Percentiles rank a stretch among this genome's conserved stretches.
Evolutionary conservation across 1,140 invertebrate genomes (phyloP).

Genomic region (Brachionus asplanchnoidis): DNA sequence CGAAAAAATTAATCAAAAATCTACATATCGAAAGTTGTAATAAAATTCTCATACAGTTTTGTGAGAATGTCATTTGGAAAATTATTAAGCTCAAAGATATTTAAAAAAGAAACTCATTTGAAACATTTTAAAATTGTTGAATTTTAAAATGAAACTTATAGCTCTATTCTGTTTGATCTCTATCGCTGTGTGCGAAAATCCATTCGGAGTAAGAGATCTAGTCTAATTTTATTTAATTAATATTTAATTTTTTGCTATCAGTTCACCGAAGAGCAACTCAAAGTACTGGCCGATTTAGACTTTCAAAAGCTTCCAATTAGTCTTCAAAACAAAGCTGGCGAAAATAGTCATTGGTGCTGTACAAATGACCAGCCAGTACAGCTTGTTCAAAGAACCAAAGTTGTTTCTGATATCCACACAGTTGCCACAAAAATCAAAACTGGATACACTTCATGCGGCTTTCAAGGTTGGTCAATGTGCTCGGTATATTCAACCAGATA

Average conservation of each 20-base stretch:
- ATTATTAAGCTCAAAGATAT: background rate
- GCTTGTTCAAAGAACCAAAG: constrained; percentile 23
- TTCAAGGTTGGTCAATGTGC: constrained; percentile 15
- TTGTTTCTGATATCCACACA: constrained; percentile 11
- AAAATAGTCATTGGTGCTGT: constrained; percentile 30
- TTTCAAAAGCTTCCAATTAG: background rate
- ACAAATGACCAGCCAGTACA: constrained; percentile 36
- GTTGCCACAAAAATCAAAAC: constrained; percentile 36
- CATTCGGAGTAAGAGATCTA: background rate
- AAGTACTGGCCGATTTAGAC: background rate
- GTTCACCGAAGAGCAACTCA: constrained; percentile 37
- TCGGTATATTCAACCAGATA: constrained; percentile 36
- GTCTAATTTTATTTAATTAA: background rate
- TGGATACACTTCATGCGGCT: constrained; percentile 36
- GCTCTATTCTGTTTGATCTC: constrained; percentile 23
- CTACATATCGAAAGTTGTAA: background rate
- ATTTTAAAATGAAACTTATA: constrained; percentile 25
- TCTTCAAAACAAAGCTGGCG: background rate
- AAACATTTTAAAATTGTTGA: background rate
- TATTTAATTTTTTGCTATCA: background rate
- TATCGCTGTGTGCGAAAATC: constrained; percentile 11
- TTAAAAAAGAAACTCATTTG: background rate
- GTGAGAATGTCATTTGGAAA: constrained; percentile 1
- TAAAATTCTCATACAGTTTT: constrained; percentile 19
- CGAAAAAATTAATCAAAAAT: background rate